These are phyloP conservation scores for Whitmania pigra DNA, from an alignment of 1,140 invertebrate genomes.

Conservation along the genomic window DNA sequence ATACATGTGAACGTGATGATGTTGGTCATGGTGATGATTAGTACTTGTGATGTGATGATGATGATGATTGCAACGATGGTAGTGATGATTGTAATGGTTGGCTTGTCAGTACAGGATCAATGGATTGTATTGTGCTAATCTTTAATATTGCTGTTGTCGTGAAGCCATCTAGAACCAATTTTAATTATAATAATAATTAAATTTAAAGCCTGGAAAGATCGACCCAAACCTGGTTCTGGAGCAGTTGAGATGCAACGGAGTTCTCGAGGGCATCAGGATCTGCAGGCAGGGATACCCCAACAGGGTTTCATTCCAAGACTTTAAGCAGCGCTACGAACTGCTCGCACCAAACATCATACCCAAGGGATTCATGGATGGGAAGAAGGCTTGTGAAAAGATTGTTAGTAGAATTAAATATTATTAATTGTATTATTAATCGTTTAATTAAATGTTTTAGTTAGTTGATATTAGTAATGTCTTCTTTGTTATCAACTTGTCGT, in stretches of 20 bases:
- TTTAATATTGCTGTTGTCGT: no score
- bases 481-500: background rate
- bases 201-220: slow-evolving; percentile 74
- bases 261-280: slow-evolving; percentile 95
- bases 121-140: background rate
- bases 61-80: background rate
- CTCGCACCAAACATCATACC: slow-evolving; percentile 95
- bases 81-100: background rate
- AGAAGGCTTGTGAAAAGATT: slow-evolving; percentile 97
- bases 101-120: background rate
- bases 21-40: no score
- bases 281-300: slow-evolving; percentile 97
- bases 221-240: slow-evolving; percentile 87
- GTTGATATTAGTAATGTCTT: no score
- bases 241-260: slow-evolving; percentile 94
- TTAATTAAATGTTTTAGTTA: no score
- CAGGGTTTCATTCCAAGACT: slow-evolving; percentile 61
- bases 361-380: slow-evolving; percentile 98
- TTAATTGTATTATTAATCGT: no score
- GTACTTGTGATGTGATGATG: no score
- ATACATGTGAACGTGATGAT: no score
- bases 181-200: no score
- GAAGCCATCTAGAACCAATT: no score
- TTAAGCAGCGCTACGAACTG: slow-evolving; percentile 69
- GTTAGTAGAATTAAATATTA: slow-evolving; percentile 30